Percentiles rank a stretch among this genome's conserved stretches.
Conservation (phyloP, 2,113 vertebrate genomes). For the Cinclus cinclus region DNA sequence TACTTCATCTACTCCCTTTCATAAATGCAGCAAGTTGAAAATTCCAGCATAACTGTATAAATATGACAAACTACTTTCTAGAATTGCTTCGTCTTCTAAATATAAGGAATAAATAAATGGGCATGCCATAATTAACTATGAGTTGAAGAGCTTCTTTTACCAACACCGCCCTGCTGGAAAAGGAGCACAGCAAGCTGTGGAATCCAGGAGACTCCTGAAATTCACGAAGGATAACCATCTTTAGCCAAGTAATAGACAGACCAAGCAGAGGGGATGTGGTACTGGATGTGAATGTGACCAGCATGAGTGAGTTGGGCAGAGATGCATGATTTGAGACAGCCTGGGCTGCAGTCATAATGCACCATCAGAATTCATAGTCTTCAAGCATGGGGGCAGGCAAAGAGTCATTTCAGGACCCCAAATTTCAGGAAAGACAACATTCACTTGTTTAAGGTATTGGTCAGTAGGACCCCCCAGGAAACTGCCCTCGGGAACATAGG, state of each 20-base stretch:
- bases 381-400: background rate
- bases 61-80: background rate
- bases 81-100: background rate
- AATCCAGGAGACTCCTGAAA: background rate
- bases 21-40: background rate
- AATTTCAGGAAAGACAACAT: background rate
- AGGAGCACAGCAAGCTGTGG: background rate
- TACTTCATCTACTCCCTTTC: too few relatives aligned
- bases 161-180: too few relatives aligned
- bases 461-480: background rate
- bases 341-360: background rate
- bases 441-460: background rate
- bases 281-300: background rate
- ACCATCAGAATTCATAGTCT: background rate
- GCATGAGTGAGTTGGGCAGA: background rate
- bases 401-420: background rate
- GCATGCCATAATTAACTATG: background rate
- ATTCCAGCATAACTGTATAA: background rate
- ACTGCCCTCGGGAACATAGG: background rate
- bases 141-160: background rate
- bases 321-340: background rate
- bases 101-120: background rate
- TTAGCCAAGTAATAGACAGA: background rate
- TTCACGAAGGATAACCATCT: accelerated
- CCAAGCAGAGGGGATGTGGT: background rate